Percentiles rank a stretch among this genome's conserved stretches.
phyloP scores from a whole-genome alignment of 2,797 vertebrate genomes.

The Oceanodroma leucorhoa region DNA sequence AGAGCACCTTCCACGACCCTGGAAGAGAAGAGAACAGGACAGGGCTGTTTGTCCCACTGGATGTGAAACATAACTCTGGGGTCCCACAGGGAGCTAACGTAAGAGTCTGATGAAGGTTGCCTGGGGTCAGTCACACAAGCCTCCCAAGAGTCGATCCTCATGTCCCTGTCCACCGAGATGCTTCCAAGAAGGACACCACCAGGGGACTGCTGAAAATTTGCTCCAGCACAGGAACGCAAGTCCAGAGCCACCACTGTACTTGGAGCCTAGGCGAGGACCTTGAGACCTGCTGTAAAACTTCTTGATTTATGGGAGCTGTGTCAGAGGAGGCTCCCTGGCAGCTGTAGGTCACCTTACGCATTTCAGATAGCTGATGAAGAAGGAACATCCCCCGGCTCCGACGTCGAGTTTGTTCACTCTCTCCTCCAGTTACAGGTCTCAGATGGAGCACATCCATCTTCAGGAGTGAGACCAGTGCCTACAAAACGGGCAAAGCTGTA shows the following conservation, averaged over 20 bases:
- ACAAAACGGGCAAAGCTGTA: neutral
- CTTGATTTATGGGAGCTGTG: neutral
- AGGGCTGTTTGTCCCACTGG: neutral
- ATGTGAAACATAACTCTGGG: neutral
- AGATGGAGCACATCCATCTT: neutral
- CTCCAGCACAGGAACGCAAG: neutral
- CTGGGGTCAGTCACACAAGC: neutral
- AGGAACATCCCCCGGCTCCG: neutral
- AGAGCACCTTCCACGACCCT: neutral
- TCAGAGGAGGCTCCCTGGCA: neutral
- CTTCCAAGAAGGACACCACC: neutral
- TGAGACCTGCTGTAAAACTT: neutral
- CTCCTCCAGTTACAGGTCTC: neutral
- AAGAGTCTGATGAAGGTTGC: neutral
- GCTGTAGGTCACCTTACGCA: neutral
- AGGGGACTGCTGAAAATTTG: neutral
- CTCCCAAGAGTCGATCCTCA: neutral
- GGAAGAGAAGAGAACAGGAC: neutral
- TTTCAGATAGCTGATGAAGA: neutral
- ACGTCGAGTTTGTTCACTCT: neutral
- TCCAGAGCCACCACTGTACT: neutral
- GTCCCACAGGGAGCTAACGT: neutral
- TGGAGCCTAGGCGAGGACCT: neutral
- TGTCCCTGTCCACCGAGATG: rapidly evolving
- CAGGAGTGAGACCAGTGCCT: neutral